These are phyloP conservation scores for Melospiza melodia DNA, from an alignment of 2,113 vertebrate species.

Conservation along the genomic window DNA sequence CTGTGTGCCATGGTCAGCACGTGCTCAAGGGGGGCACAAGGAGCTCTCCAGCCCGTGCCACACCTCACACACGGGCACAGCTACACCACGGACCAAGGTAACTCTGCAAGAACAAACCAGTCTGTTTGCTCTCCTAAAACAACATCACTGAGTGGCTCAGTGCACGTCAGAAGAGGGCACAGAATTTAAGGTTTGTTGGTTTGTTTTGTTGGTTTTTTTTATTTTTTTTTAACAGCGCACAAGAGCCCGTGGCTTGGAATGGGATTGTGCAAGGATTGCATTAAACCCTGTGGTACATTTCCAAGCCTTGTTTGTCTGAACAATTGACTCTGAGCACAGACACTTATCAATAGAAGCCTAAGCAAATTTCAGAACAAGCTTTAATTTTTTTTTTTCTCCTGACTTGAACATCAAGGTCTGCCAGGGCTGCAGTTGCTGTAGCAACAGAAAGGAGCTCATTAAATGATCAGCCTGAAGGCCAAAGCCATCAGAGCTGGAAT, in stretches of 20 bases:
- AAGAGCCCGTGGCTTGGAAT: not conserved
- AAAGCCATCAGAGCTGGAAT: conserved; percentile 65
- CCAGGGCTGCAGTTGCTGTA: conserved; percentile 56
- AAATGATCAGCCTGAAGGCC: conserved; percentile 73
- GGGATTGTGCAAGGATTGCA: conserved; percentile 48
- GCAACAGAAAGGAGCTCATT: conserved; percentile 66
- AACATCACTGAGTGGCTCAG: not conserved
- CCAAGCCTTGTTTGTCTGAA: conserved; percentile 62
- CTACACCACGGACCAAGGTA: not conserved
- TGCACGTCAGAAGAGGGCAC: not conserved
- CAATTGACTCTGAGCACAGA: conserved; percentile 59
- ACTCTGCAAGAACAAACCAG: not conserved
- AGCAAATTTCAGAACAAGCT: conserved; percentile 63
- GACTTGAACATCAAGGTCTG: conserved; percentile 71
- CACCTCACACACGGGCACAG: not conserved
- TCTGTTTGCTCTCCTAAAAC: not conserved
- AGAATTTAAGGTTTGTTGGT: not conserved
- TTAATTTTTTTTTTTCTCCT: not conserved
- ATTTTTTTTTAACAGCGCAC: not conserved
- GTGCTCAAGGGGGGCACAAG: not conserved
- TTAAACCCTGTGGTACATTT: conserved; percentile 37
- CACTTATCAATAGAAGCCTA: conserved; percentile 57
- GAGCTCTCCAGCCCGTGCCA: not conserved
- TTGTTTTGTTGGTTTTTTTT: not conserved
- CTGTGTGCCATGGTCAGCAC: not conserved